phyloP scores from a whole-genome alignment of 2,888 invertebrate species.

The Antheraea yamamai region DNA sequence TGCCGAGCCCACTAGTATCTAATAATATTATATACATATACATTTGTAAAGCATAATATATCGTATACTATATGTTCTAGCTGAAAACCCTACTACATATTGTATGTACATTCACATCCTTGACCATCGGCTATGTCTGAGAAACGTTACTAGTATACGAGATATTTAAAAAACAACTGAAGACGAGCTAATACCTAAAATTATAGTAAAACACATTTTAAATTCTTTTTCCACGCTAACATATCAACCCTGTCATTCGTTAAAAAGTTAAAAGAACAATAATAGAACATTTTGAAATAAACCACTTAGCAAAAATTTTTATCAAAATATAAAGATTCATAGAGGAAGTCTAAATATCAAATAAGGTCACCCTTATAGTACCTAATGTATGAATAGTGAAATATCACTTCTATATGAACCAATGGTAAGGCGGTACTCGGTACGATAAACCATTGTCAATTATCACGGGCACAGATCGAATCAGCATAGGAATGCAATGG shows the following conservation, averaged over 20 bases:
- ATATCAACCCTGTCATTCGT: not conserved
- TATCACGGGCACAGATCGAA: constrained; percentile 50
- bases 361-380: not conserved
- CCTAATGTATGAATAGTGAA: not conserved
- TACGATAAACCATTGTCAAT: constrained; percentile 35
- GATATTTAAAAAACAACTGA: not conserved
- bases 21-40: not conserved
- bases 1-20: too few relatives aligned
- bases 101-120: not conserved
- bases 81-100: not conserved
- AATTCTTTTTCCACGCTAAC: not conserved
- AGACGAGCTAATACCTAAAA: not conserved
- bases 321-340: not conserved
- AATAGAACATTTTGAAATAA: too few relatives aligned
- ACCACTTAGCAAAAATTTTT: not conserved
- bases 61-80: not conserved
- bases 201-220: not conserved
- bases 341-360: not conserved
- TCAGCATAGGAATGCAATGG: constrained; percentile 49
- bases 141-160: not conserved
- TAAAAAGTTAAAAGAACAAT: too few relatives aligned
- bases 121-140: too few relatives aligned
- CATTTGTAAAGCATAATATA: not conserved
- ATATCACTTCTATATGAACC: not conserved
- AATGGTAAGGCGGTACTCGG: constrained; percentile 7